Conservation (phyloP, 2,888 invertebrate species). For the Thera britannica region DNA sequence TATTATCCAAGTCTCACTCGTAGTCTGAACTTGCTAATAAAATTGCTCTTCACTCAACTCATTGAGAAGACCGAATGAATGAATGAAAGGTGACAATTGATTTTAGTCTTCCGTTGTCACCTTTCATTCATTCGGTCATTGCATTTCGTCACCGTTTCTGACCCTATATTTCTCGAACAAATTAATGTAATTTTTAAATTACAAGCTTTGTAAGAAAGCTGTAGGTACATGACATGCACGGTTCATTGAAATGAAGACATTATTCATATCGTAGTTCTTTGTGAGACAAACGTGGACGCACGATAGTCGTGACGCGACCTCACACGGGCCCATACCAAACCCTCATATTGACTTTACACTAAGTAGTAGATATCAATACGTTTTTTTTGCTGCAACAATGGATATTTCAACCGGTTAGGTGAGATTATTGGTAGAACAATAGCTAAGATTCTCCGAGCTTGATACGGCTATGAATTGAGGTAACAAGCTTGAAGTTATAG, state of each 20-base stretch:
- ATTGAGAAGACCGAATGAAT: no score
- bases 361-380: constrained; percentile 33
- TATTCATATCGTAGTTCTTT: constrained; percentile 50
- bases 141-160: constrained; percentile 34
- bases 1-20: not conserved
- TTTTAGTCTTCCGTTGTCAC: constrained; percentile 9
- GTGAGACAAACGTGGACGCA: constrained; percentile 56
- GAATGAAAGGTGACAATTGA: no score
- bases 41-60: not conserved
- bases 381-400: constrained; percentile 40
- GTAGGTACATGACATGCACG: constrained; percentile 8
- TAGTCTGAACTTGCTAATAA: not conserved
- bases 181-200: constrained; percentile 41
- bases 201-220: constrained; percentile 39
- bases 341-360: constrained; percentile 29
- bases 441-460: constrained; percentile 35
- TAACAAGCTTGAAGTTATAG: constrained; percentile 31
- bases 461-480: constrained; percentile 34
- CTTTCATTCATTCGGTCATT: constrained; percentile 33
- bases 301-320: constrained; percentile 58
- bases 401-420: constrained; percentile 34
- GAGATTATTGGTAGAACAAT: constrained; percentile 41
- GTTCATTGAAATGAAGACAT: constrained; percentile 54
- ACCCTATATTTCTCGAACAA: constrained; percentile 31
- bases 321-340: constrained; percentile 30